Evolutionary conservation across 37 sponge, comb jelly and placozoan genomes (phyloP), one percentile per base, ranked within the genome.

Genomic region (Amphimedon queenslandica): DNA sequence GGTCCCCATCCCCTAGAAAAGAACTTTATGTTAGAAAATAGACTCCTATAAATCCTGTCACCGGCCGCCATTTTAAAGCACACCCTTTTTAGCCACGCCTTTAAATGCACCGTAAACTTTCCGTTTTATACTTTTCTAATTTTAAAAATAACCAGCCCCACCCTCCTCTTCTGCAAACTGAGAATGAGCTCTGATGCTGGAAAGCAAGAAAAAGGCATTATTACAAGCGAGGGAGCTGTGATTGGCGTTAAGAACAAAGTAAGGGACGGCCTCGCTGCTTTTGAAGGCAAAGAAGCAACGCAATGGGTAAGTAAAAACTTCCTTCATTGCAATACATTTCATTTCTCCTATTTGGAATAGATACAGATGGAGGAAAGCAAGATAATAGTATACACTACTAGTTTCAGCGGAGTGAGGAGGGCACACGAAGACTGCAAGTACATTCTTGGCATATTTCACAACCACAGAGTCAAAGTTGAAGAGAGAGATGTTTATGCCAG

Each of bases 1-100:
- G 74, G 76, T 23, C 93, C 93, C 93, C 93, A 92, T 13, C 93
- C 93, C 33, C 56, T 87, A 11, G 80, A 55, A 66, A 87, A 92
- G 74, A 92, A 92, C 65, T 88, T 70, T 11, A 66, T 38, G 33
- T 66, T 71, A 1, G 69, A 75, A 29, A 88, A 24, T 20, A 88
- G 32, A 3, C 38, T 70, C 60, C 88, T 66, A 58, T 88, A 88
- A 23, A 82, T 13, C 0, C 58, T 58, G 39, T 88, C 88, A 11
- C 53, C 43, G 27, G 71, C 39, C 32, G 72, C 66, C 84, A 71
- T 77, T n/a, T n/a, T n/a, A n/a, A n/a, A n/a, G n/a, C n/a, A n/a
- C 6, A n/a, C n/a, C n/a, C n/a, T n/a, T n/a, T n/a, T n/a, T n/a
- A n/a, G n/a, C n/a, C n/a, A n/a, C n/a, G n/a, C n/a, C n/a, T n/a